Evolutionary conservation across 2,113 vertebrate species (phyloP), one percentile per base, ranked within the genome.

Genomic region (Craseonycteris thonglongyai): DNA sequence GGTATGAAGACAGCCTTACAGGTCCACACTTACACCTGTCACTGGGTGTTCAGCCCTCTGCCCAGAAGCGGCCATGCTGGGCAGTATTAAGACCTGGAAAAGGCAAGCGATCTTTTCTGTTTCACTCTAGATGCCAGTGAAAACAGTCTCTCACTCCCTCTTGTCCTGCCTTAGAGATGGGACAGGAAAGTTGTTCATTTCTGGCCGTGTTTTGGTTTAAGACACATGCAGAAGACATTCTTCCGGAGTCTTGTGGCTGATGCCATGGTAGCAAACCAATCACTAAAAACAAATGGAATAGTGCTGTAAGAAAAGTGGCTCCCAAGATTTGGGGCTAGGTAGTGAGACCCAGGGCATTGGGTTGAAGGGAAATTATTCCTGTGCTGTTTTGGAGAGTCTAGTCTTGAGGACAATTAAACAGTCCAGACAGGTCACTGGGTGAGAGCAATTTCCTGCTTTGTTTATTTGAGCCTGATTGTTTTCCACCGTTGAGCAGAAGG

Each of bases 341-440:
- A 68, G 71, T 95, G 40, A 94, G 81, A 88, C 40, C 35, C 80
- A 74, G 71, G 59, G 90, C 76, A 26, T 49, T 35, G 78, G 40
- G 56, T 51, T 74, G 72, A 88, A 80, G 94, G 93, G 88, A 96
- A 95, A 92, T 96, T 93, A 74, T 80, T 76, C 79, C 56, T 3
- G 16, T 81, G 79, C 72, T 92, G 22, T 93, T 94, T 92, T 61
- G 63, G 78, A 90, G 88, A 75, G 71, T 90, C 90, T 93, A 0
- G 33, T 94, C 84, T 76, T 78, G 74, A 94, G 95, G 96, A 95
- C 88, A 96, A 26, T 96, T 96, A 95, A 96, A 85, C 51, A 74
- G 88, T 94, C 97, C 96, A 96, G 95, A 96, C 92, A 71, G 95
- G 97, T 97, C 95, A 95, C 65, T 93, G 92, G 95, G 95, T 97